Evolutionary conservation across 2,113 vertebrate genomes (phyloP), one percentile per base, ranked within the genome.

Genomic region (Dendropsophus ebraccatus): DNA sequence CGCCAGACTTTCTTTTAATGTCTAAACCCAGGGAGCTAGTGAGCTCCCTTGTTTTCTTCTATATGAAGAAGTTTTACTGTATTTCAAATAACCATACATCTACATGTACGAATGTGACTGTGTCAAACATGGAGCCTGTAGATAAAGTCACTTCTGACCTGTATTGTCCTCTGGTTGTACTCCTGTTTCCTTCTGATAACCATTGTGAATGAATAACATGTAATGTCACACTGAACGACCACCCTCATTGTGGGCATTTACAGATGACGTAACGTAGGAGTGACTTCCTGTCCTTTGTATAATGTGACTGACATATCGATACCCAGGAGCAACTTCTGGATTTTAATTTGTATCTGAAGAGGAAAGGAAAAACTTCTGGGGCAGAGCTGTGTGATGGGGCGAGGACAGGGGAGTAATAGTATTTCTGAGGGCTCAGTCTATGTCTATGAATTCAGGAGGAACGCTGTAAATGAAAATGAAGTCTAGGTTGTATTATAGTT

Each of bases 181-280:
- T 58, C 50, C 50, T 79, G 52, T 56, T 79, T 79, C 76, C 76
- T 58, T 58, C 76, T n/a, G 76, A 79, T 79, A 79, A 56, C 75
- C 17, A 23, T 5, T 35, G 75, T 54, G 75, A 78, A 30, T 75
- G 17, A 52, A 32, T 54, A 78, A 76, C 47, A 30, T 76, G 25
- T 13, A 30, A 32, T 77, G 50, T 19, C 50, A n/a, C 19, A 16
- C 21, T 79, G 19, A 37, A 58, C 32, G 37, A 54, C 19, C 76
- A 23, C 19, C 21, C 30, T 37, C 52, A 79, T 56, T 37, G 76
- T 56, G 52, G 28, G 30, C 52, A 41, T 14, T 79, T 28, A 37
- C 12, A 58, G 52, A 79, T 58, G 52, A 79, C 52, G 14, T 56
- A 9, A 58, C n/a, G 17, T 37, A 28, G 50, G 76, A 79, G 76